A percentile compares a stretch with the other conserved stretches of the same genome.
Evolutionary conservation across 2,888 invertebrate genomes (phyloP).

Genomic region (Brachyptera risi): DNA sequence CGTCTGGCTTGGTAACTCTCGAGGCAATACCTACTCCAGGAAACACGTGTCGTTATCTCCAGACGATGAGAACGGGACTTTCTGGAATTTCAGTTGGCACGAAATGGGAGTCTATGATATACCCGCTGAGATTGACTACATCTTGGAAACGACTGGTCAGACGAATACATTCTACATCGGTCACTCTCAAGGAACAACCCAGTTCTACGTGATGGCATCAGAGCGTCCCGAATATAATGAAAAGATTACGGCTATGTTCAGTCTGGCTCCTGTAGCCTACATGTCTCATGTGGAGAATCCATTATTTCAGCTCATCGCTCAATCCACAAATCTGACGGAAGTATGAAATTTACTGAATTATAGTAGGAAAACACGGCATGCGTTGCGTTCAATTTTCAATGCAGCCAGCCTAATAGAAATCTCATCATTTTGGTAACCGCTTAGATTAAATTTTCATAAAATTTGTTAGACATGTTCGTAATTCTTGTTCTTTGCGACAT

Average conservation of each 20-base stretch:
- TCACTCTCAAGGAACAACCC: conserved; percentile 58
- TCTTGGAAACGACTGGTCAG: conserved; percentile 53
- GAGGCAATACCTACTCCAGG: conserved; percentile 68
- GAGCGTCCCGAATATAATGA: conserved; percentile 34
- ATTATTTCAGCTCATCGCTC: conserved; percentile 1
- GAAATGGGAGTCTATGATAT: conserved; percentile 75
- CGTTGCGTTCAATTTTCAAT: too few relatives aligned
- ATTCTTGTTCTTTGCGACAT: too few relatives aligned
- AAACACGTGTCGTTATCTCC: conserved; percentile 51
- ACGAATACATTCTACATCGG: conserved; percentile 69
- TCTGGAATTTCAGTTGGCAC: conserved; percentile 76
- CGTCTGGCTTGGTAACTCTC: conserved; percentile 77
- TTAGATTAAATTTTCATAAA: too few relatives aligned
- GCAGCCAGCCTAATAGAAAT: too few relatives aligned
- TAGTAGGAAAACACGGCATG: too few relatives aligned
- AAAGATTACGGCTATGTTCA: conserved; percentile 30
- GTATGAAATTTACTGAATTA: too few relatives aligned
- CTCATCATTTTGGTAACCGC: too few relatives aligned
- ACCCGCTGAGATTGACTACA: conserved; percentile 74
- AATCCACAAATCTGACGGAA: not conserved
- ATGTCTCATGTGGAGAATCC: conserved; percentile 12
- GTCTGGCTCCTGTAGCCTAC: conserved; percentile 34
- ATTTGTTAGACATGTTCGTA: too few relatives aligned
- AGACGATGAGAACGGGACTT: conserved; percentile 44
- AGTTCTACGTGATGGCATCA: conserved; percentile 32